phyloP scores from a whole-genome alignment of 2,888 invertebrate genomes.

The Norana najaformis region DNA sequence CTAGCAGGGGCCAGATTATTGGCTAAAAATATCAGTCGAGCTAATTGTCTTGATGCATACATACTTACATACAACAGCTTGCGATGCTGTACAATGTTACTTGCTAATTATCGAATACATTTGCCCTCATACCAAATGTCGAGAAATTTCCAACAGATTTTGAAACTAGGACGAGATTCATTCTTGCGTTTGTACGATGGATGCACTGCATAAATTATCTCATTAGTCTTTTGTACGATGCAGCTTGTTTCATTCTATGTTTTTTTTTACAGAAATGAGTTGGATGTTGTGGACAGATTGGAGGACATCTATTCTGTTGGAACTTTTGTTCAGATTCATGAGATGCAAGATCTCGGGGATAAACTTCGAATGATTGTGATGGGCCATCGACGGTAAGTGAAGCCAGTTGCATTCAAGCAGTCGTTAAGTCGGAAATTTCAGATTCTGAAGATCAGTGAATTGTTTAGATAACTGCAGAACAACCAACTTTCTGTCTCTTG shows the following conservation, averaged over 20 bases:
- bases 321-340: conserved; percentile 96
- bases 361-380: conserved; percentile 87
- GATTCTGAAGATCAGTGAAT: background rate
- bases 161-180: background rate
- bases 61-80: too few species aligned
- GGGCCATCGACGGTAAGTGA: conserved; percentile 74
- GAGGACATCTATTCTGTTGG: conserved; percentile 87
- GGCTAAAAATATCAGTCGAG: too few species aligned
- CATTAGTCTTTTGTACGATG: background rate
- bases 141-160: too few species aligned
- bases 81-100: background rate
- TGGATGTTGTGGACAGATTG: conserved; percentile 80
- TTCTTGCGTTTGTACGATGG: background rate
- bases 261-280: conserved; percentile 71
- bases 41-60: too few species aligned
- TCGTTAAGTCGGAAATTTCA: background rate
- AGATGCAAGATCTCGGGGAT: conserved; percentile 92
- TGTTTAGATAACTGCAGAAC: too few species aligned
- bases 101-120: too few species aligned
- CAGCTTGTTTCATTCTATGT: background rate
- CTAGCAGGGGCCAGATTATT: too few species aligned
- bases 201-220: too few species aligned
- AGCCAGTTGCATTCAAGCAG: background rate
- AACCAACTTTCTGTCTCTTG: too few species aligned
- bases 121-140: too few species aligned